A percentile compares a stretch with the other conserved stretches of the same genome.
phyloP scores from a whole-genome alignment of 2,113 vertebrate species.

The Rhegmatorhina hoffmannsi region DNA sequence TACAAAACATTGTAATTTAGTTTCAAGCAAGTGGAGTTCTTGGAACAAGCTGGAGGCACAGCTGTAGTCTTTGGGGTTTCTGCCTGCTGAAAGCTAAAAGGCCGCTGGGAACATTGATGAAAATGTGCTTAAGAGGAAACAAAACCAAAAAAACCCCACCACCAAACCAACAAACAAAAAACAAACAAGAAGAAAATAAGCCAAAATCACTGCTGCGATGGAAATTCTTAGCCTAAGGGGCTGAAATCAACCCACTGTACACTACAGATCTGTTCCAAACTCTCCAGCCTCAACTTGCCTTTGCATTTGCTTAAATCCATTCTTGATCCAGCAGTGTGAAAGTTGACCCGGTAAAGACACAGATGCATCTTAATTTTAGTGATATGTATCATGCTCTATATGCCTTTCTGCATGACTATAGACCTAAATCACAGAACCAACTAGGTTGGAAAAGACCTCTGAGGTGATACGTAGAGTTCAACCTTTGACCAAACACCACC shows the following conservation, averaged over 20 bases:
- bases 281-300: not conserved
- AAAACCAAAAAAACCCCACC: not conserved
- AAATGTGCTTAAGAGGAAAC: not conserved
- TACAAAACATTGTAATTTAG: conserved; percentile 35
- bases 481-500: not conserved
- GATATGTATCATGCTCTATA: not conserved
- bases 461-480: not conserved
- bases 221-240: not conserved
- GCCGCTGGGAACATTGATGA: conserved; percentile 4
- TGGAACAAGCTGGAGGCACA: conserved; percentile 42
- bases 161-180: not conserved
- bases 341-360: not conserved
- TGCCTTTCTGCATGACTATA: not conserved
- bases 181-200: not conserved
- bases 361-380: not conserved
- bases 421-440: not conserved
- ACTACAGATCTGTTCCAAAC: not conserved
- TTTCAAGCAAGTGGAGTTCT: conserved; percentile 10
- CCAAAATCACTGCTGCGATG: not conserved
- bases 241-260: not conserved
- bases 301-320: not conserved
- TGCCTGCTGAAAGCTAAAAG: not conserved
- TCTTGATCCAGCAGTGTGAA: not conserved
- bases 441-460: not conserved
- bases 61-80: conserved; percentile 52